Evolutionary conservation across 2,113 vertebrate species (phyloP).

Genomic region (Sorex araneus): DNA sequence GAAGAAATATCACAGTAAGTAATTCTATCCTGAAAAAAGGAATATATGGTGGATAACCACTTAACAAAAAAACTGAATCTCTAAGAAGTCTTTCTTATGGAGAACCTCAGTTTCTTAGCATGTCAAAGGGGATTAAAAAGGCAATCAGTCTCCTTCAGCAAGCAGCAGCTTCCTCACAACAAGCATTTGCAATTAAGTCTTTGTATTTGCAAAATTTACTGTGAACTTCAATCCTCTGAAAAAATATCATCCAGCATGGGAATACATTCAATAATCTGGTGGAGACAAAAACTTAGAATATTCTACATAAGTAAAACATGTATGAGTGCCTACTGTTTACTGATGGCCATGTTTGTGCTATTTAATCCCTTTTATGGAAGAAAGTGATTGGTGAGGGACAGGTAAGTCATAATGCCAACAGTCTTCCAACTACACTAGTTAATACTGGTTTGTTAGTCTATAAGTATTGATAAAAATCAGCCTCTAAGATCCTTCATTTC

Average conservation of each 20-base stretch:
- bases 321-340: neutral
- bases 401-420: neutral
- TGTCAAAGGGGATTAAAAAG: slow-evolving; percentile 10
- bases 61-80: too few species aligned
- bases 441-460: neutral
- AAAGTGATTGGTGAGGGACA: neutral
- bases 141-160: slow-evolving; percentile 41
- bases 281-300: neutral
- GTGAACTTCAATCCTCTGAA: neutral
- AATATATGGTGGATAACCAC: slow-evolving; percentile 66
- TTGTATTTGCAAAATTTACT: neutral
- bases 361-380: neutral
- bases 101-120: slow-evolving; percentile 58
- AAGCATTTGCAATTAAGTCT: neutral
- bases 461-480: neutral
- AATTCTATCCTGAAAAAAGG: slow-evolving; percentile 63
- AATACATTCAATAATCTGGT: neutral
- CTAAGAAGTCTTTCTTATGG: slow-evolving; percentile 38
- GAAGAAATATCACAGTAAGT: slow-evolving; percentile 65
- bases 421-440: neutral
- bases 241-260: neutral
- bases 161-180: slow-evolving; percentile 19
- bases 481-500: neutral
- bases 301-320: neutral
- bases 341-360: neutral